Percentiles rank a stretch among this genome's conserved stretches.
phyloP scores from a whole-genome alignment of 2,113 vertebrate genomes.

The Clarias magur region DNA sequence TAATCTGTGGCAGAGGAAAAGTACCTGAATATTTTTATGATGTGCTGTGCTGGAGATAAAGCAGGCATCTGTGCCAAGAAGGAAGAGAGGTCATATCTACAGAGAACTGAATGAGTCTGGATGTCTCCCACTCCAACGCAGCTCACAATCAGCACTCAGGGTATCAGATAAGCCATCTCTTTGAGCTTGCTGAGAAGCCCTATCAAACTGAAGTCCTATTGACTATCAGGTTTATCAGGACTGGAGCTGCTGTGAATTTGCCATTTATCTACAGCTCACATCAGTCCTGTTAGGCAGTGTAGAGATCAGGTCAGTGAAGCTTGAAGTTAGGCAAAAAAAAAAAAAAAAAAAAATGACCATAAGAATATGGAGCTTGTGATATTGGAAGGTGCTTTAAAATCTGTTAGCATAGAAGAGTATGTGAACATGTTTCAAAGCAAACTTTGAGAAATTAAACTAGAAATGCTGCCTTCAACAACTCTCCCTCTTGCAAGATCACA shows the following conservation, averaged over 20 bases:
- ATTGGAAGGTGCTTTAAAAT: constrained; percentile 13
- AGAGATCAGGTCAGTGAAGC: constrained; percentile 55
- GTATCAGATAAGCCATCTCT: constrained; percentile 61
- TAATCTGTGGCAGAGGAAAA: constrained; percentile 9
- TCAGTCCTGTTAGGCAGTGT: constrained; percentile 56
- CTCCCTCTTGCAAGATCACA: constrained; percentile 58
- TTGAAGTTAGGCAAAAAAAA: constrained; percentile 49
- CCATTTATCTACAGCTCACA: constrained; percentile 61
- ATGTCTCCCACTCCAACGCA: constrained; percentile 48
- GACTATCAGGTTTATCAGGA: constrained; percentile 62
- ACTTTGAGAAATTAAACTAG: constrained; percentile 16
- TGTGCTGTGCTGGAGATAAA: constrained; percentile 6
- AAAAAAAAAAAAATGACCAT: constrained; percentile 25
- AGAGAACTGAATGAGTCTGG: constrained; percentile 51
- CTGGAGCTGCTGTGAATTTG: constrained; percentile 58
- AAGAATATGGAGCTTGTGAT: constrained; percentile 21
- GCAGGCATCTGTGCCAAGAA: constrained; percentile 19
- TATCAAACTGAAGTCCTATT: constrained; percentile 59
- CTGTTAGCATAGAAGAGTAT: background rate
- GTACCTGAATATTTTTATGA: constrained; percentile 16
- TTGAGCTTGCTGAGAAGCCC: constrained; percentile 58
- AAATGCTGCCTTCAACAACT: constrained; percentile 51
- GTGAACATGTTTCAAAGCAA: background rate
- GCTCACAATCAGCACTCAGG: constrained; percentile 59
- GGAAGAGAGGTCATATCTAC: constrained; percentile 42